Percentiles rank a stretch among this genome's conserved stretches.
Evolutionary conservation across 2,888 invertebrate species (phyloP).

Genomic region (Polydrusus pterygomalis): DNA sequence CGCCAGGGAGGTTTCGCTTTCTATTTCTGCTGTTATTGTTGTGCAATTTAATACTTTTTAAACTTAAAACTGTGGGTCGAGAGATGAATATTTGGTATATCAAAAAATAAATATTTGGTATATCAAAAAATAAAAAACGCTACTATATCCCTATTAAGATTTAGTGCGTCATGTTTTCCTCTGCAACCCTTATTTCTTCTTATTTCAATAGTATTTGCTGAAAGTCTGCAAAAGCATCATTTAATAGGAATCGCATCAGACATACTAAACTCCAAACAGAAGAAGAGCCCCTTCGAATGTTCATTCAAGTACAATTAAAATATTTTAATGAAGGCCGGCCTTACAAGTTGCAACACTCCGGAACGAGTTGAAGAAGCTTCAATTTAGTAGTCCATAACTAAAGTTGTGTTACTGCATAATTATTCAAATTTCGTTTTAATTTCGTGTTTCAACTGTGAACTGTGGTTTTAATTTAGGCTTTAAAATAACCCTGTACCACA

Average conservation of each 20-base stretch:
- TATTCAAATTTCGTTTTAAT: constrained; percentile 65
- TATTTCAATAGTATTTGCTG: background rate
- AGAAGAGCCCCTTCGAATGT: constrained; percentile 65
- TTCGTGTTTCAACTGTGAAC: constrained; percentile 57
- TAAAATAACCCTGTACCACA: constrained; percentile 18
- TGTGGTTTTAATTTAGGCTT: constrained; percentile 40
- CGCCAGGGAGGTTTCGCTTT: too few species aligned
- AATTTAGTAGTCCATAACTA: constrained; percentile 59
- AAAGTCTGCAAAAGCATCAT: constrained; percentile 2
- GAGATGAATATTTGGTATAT: too few species aligned
- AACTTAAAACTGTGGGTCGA: too few species aligned
- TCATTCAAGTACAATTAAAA: constrained; percentile 70
- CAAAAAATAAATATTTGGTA: too few species aligned
- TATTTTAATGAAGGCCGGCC: constrained; percentile 68
- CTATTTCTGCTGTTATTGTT: too few species aligned
- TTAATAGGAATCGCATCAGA: constrained; percentile 22
- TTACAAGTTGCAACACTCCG: constrained; percentile 60
- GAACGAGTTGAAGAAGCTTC: constrained; percentile 63
- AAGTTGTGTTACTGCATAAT: constrained; percentile 68
- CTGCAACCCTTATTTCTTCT: background rate
- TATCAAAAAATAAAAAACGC: too few species aligned
- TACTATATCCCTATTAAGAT: background rate
- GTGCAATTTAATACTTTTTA: too few species aligned
- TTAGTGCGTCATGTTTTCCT: background rate
- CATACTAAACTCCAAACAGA: constrained; percentile 1